Evolutionary conservation across 2,113 vertebrate species (phyloP).

Genomic region (Gambusia holbrooki): DNA sequence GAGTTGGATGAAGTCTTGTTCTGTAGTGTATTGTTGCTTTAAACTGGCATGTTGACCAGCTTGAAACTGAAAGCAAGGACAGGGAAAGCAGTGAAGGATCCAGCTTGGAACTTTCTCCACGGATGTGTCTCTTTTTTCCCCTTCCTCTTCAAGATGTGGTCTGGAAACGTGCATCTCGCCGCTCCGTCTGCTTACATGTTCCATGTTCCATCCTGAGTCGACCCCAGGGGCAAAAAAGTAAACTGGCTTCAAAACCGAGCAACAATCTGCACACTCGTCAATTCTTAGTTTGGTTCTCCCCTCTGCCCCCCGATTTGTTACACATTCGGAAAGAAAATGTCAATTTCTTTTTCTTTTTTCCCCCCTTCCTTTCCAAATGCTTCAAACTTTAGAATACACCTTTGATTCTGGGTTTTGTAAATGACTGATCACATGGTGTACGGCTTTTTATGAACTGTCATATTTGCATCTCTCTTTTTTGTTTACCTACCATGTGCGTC

Average conservation of each 20-base stretch:
- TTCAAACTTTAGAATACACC: conserved; percentile 45
- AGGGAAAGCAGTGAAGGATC: not conserved
- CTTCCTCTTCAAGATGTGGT: not conserved
- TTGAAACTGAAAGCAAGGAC: not conserved
- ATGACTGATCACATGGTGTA: conserved; percentile 40
- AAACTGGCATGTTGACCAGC: not conserved
- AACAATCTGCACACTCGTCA: conserved; percentile 53
- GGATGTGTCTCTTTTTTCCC: too few relatives aligned
- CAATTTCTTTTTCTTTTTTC: conserved; percentile 41
- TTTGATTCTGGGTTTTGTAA: conserved; percentile 31
- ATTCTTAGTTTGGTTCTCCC: conserved; percentile 39
- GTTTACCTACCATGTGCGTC: conserved; percentile 62
- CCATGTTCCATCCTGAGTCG: not conserved
- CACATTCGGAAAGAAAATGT: conserved; percentile 31
- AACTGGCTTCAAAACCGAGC: conserved; percentile 23
- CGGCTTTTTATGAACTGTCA: conserved; percentile 38
- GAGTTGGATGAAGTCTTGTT: not conserved
- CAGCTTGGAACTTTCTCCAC: too few relatives aligned
- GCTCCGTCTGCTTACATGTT: not conserved
- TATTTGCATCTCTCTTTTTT: conserved; percentile 61
- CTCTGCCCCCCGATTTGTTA: too few relatives aligned
- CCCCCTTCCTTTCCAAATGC: conserved; percentile 35
- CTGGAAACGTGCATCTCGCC: not conserved
- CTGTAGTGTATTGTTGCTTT: not conserved
- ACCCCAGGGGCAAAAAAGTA: not conserved